phyloP scores from a whole-genome alignment of 2,888 invertebrate species.

The Ethmia dodecea region DNA sequence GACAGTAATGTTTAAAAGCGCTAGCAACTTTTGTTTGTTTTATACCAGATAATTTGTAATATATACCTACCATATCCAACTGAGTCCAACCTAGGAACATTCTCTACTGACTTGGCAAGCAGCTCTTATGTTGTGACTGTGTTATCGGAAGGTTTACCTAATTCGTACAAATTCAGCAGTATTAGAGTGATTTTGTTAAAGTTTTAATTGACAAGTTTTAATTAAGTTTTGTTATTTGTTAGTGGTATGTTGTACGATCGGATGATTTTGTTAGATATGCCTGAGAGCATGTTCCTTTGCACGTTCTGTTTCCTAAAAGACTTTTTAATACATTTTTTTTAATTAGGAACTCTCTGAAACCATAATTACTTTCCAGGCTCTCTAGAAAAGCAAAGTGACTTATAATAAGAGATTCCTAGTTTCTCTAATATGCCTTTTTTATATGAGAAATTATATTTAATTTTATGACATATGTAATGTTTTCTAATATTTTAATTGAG shows the following conservation, averaged over 20 bases:
- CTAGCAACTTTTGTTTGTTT: too few relatives aligned
- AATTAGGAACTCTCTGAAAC: not conserved
- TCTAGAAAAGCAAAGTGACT: too few relatives aligned
- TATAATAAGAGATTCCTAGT: too few relatives aligned
- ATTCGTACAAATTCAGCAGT: conserved; percentile 77
- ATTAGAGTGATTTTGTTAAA: conserved; percentile 78
- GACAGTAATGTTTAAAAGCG: too few relatives aligned
- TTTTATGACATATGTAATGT: too few relatives aligned
- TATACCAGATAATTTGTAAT: too few relatives aligned
- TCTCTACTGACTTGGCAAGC: too few relatives aligned
- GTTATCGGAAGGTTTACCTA: conserved; percentile 55
- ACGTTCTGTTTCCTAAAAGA: conserved; percentile 9
- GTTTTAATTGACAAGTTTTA: conserved; percentile 70
- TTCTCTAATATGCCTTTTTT: too few relatives aligned
- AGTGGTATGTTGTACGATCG: conserved; percentile 43
- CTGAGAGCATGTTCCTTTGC: not conserved
- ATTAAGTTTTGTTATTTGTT: conserved; percentile 77
- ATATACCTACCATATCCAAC: too few relatives aligned
- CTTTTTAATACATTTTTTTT: not conserved
- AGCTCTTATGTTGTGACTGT: conserved; percentile 54
- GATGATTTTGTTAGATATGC: not conserved
- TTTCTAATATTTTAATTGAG: not conserved
- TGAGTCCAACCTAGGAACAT: too few relatives aligned
- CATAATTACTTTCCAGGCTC: not conserved
- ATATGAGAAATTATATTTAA: too few relatives aligned